Conservation (phyloP, 2,888 invertebrate genomes). For the Drosophila kambysellisi region DNA sequence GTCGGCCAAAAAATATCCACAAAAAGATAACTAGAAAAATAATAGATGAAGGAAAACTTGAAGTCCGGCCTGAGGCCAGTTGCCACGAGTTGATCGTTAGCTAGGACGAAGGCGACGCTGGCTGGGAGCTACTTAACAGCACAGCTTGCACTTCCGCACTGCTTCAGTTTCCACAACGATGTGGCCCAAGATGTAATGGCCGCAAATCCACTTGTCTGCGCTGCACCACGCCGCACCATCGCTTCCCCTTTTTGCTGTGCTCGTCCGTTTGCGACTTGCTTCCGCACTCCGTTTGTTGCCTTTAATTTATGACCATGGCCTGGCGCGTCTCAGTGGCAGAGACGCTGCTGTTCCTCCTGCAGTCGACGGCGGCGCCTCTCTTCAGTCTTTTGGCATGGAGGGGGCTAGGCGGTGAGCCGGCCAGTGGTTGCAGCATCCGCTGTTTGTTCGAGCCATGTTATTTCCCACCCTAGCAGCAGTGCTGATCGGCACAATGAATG, state of each 20-base stretch:
- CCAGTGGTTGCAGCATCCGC: slow-evolving; percentile 64
- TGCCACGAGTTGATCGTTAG: slow-evolving; percentile 66
- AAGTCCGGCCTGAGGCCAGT: slow-evolving; percentile 57
- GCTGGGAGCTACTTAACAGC: slow-evolving; percentile 71
- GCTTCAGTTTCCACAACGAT: slow-evolving; percentile 19
- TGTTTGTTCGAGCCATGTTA: slow-evolving; percentile 54
- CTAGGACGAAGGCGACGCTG: slow-evolving; percentile 38
- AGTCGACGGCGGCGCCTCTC: slow-evolving; percentile 51
- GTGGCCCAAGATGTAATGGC: slow-evolving; percentile 66
- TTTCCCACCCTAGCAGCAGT: not conserved
- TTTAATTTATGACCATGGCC: slow-evolving; percentile 75
- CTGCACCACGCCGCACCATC: not conserved
- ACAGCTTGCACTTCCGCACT: slow-evolving; percentile 71
- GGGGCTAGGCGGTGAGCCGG: not conserved
- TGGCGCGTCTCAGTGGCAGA: slow-evolving; percentile 50
- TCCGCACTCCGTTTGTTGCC: slow-evolving; percentile 75
- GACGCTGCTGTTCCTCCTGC: slow-evolving; percentile 16
- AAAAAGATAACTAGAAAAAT: slow-evolving; percentile 10
- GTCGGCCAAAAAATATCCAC: not conserved
- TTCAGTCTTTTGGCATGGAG: slow-evolving; percentile 31
- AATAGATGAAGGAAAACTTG: slow-evolving; percentile 25
- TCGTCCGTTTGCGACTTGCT: slow-evolving; percentile 58
- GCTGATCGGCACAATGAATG: slow-evolving; percentile 56
- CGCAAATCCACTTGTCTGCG: slow-evolving; percentile 70
- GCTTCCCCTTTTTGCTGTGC: slow-evolving; percentile 6